phyloP scores from a whole-genome alignment of 2,888 invertebrate species.

The Monopis laevigella region DNA sequence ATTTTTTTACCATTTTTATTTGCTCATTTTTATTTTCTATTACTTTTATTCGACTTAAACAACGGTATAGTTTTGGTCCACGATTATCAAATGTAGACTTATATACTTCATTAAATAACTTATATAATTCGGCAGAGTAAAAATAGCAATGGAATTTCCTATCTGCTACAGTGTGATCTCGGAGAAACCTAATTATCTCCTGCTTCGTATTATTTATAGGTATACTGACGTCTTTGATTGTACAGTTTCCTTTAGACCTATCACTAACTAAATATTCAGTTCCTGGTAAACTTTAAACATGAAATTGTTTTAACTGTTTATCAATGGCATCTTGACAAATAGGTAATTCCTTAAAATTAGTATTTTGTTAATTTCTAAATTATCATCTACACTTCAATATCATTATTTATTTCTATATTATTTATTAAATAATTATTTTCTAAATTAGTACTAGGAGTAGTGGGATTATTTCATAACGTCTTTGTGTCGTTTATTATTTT shows the following conservation, averaged over 20 bases:
- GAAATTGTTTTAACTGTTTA: constrained; percentile 23
- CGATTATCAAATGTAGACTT: constrained; percentile 20
- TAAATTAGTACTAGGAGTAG: neutral
- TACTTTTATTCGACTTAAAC: constrained; percentile 18
- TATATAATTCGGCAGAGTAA: constrained; percentile 19
- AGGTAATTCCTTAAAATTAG: neutral
- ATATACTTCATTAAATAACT: constrained; percentile 16
- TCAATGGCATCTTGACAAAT: constrained; percentile 22
- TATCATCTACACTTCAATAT: too few relatives aligned
- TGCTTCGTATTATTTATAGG: constrained; percentile 19
- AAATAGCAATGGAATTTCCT: constrained; percentile 20
- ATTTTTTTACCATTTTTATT: constrained; percentile 15
- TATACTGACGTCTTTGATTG: constrained; percentile 20
- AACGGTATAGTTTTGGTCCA: constrained; percentile 21
- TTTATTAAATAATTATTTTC: too few relatives aligned
- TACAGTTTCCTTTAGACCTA: constrained; percentile 18
- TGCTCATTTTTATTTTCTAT: constrained; percentile 18
- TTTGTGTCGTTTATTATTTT: constrained; percentile 13
- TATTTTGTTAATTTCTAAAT: neutral
- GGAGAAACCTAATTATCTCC: constrained; percentile 17
- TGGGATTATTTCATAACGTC: neutral
- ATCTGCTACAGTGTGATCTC: constrained; percentile 19
- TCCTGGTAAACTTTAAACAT: constrained; percentile 21
- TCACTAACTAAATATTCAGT: constrained; percentile 20
- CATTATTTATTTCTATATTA: too few relatives aligned